Base-by-base conservation (phyloP, 2,888 invertebrate species). In the Folsomia manolachei region DNA sequence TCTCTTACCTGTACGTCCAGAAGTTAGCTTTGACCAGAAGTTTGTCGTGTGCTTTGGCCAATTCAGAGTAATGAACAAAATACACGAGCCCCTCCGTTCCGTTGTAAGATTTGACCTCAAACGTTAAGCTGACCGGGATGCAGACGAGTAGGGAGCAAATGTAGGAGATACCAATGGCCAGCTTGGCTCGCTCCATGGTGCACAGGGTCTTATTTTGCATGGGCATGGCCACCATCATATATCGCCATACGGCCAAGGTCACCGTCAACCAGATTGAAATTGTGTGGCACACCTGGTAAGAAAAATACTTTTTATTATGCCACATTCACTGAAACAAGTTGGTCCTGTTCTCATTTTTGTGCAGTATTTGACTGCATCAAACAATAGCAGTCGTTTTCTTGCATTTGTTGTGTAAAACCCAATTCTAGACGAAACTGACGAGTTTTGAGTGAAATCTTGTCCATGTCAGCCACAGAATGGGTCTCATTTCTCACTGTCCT, bases 191-290 rank as follows among this genome's bases (percentile, higher is more conserved):
- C 69, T 87, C 86, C 86, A 91, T 90, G 81, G 89, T 92, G 83
- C 95, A 95, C 91, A 93, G 92, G 27, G 90, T 87, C 39, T 89
- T 88, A 82, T 92, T 94, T 81, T 88, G 88, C 78, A 92, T 91
- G 0, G 95, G 95, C 83, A 89, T 89, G 0, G 91, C 93, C 71
- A 94, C 90, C 19, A 92, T 92, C 66, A 95, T 88, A 83, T 93
- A 95, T 2, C 97, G 88, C 93, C 97, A 97, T 11, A 96, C 90
- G 0, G 97, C 97, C 74, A 97, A 84, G 0, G 93, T 92, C 1
- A 97, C 92, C 0, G 97, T 97, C 80, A 97, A 84, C 89, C 94
- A 95, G 79, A 95, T 95, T 1, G 95, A 94, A 77, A 95, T 92
- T 1, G 96, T 95, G 84, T 87, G 87, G 72, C 84, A 85, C 9